phyloP scores from a whole-genome alignment of 1,140 invertebrate species.

The Asobara japonica region DNA sequence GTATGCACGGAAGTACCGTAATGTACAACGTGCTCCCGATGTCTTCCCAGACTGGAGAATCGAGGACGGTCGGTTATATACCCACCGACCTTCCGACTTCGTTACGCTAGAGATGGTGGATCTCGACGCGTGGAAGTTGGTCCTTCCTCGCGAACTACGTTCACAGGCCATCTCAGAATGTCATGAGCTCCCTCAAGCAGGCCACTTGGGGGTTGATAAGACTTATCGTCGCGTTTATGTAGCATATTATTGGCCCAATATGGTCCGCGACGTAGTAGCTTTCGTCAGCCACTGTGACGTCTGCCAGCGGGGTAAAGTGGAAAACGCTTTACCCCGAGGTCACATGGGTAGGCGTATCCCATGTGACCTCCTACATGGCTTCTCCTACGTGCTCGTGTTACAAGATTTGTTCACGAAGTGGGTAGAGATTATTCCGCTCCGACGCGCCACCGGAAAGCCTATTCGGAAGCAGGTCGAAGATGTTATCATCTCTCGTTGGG shows the following conservation, averaged over 20 bases:
- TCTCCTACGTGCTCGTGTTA: neutral
- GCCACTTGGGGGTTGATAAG: slow-evolving; percentile 47
- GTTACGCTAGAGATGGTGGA: neutral
- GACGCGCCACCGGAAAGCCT: too few species aligned
- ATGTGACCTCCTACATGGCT: slow-evolving; percentile 26
- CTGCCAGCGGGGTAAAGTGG: slow-evolving; percentile 35
- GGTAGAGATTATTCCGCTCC: neutral
- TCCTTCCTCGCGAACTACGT: neutral
- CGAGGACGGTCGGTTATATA: neutral
- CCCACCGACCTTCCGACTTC: slow-evolving; percentile 1
- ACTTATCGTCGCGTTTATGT: slow-evolving; percentile 30
- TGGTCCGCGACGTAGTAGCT: slow-evolving; percentile 36
- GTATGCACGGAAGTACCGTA: too few species aligned
- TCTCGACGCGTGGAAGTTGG: slow-evolving; percentile 5
- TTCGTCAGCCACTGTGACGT: slow-evolving; percentile 34
- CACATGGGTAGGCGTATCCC: slow-evolving; percentile 30
- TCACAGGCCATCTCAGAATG: neutral
- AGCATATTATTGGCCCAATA: slow-evolving; percentile 49
- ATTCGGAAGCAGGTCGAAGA: neutral
- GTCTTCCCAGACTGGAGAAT: slow-evolving; percentile 2
- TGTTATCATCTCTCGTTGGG: neutral
- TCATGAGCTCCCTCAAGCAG: neutral
- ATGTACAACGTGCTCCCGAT: neutral
- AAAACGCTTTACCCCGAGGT: neutral
- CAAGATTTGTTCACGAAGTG: neutral